These are phyloP conservation scores for Delphinapterus leucas DNA, from an alignment of 2,113 vertebrate genomes.

Conservation along the genomic window DNA sequence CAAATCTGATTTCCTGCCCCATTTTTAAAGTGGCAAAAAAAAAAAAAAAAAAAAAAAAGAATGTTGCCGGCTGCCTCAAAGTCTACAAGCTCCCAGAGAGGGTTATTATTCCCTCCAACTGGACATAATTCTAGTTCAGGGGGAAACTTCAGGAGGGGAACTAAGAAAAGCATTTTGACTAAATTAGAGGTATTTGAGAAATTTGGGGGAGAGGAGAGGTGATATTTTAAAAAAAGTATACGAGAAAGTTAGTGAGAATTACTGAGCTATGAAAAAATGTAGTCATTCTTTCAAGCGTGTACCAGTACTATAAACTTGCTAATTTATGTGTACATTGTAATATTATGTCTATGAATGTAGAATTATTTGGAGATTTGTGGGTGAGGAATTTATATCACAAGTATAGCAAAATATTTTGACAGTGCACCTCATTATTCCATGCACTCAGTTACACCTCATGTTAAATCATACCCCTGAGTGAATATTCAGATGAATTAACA, in stretches of 20 bases:
- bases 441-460: background rate
- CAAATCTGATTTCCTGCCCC: conserved; percentile 13
- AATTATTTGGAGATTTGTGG: background rate
- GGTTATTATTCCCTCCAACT: background rate
- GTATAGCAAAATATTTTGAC: background rate
- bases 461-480: background rate
- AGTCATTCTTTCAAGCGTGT: background rate
- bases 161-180: background rate
- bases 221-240: background rate
- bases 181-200: background rate
- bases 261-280: background rate
- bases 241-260: background rate
- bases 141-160: background rate
- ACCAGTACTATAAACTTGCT: background rate
- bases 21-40: background rate
- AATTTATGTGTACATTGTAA: background rate
- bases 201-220: background rate
- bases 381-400: background rate
- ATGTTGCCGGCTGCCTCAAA: background rate
- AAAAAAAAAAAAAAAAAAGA: background rate
- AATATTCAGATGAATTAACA: background rate
- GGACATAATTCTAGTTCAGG: background rate
- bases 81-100: background rate
- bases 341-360: background rate
- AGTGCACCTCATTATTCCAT: background rate